These are phyloP conservation scores for Pipra filicauda DNA, from an alignment of 2,113 vertebrate genomes.

Conservation along the genomic window DNA sequence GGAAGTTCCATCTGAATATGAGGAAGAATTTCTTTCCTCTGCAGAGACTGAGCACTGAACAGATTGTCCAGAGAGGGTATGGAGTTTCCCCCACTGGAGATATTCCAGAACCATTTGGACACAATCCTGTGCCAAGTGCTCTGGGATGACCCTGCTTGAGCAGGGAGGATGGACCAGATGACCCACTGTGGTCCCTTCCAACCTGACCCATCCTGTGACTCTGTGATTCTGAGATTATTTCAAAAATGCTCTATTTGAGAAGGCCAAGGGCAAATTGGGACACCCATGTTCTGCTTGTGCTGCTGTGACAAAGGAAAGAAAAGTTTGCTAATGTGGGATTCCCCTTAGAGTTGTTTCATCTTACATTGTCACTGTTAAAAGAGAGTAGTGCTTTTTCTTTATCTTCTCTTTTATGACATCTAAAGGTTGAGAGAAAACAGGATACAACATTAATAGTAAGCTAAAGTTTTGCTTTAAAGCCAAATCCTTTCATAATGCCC, in stretches of 20 bases:
- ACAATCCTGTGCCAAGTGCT: neutral
- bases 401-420: neutral
- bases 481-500: neutral
- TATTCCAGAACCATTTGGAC: neutral
- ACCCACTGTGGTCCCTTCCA: neutral
- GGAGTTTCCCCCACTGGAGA: neutral
- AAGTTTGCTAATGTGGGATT: neutral
- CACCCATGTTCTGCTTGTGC: neutral
- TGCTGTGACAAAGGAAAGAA: neutral
- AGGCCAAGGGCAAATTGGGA: neutral
- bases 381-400: neutral
- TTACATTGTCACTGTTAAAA: neutral
- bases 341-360: neutral
- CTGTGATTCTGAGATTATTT: neutral
- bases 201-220: neutral
- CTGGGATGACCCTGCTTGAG: neutral
- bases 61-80: rapidly evolving
- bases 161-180: neutral
- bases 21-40: neutral
- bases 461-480: neutral
- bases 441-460: neutral
- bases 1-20: neutral
- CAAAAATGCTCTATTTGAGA: neutral
- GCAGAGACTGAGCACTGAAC: neutral
- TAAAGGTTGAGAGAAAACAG: neutral